Evolutionary conservation across 2,113 vertebrate species (phyloP).

Genomic region (Puffinus mauretanicus): DNA sequence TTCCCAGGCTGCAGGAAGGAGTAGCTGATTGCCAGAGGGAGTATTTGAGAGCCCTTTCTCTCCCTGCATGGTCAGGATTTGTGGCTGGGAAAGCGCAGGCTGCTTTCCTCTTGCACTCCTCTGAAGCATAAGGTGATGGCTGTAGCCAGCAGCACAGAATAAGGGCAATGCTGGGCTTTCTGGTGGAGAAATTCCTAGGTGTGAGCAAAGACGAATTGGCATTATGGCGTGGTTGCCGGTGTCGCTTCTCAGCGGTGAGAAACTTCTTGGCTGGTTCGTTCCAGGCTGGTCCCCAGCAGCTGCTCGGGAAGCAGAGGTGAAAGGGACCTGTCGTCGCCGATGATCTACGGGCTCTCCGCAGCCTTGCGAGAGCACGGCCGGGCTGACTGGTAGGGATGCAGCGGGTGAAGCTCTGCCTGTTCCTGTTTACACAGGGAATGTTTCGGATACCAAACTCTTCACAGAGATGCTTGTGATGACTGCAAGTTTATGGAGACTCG

Average conservation of each 20-base stretch:
- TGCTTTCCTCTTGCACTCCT: not conserved
- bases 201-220: too few relatives aligned
- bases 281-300: not conserved
- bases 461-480: not conserved
- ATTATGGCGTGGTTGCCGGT: not conserved
- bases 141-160: not conserved
- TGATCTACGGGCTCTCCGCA: not conserved
- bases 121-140: not conserved
- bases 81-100: not conserved
- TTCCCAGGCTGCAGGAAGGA: not conserved
- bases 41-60: not conserved
- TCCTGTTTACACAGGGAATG: constrained; percentile 3
- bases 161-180: too few relatives aligned
- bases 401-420: not conserved
- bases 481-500: not conserved
- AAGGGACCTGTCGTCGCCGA: not conserved
- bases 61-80: not conserved
- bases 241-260: not conserved
- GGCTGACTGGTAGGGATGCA: not conserved
- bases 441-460: not conserved
- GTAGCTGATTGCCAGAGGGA: not conserved
- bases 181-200: not conserved
- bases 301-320: not conserved
- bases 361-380: not conserved
- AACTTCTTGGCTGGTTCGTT: not conserved